These are phyloP conservation scores for Ecdyonurus torrentis DNA, from an alignment of 2,888 invertebrate species.

Conservation along the genomic window DNA sequence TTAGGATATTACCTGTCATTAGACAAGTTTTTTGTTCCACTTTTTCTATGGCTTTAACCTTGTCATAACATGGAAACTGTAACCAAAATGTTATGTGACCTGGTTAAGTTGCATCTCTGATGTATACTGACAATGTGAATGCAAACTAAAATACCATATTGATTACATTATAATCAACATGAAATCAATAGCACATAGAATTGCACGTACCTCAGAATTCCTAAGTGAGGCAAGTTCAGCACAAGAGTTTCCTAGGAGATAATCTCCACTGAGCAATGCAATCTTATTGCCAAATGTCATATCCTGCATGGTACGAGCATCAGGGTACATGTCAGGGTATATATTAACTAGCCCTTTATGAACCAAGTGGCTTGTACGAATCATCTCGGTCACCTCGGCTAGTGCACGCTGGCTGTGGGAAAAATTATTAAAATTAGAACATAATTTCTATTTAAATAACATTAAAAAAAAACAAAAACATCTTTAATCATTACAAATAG, in stretches of 20 bases:
- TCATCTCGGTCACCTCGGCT: slow-evolving; percentile 95
- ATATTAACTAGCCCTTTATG: slow-evolving; percentile 79
- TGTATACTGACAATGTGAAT: no score
- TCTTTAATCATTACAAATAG: background rate
- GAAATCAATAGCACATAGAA: no score
- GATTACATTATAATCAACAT: no score
- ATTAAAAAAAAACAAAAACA: background rate
- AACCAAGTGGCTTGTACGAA: slow-evolving; percentile 78
- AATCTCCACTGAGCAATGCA: slow-evolving; percentile 82
- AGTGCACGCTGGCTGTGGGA: slow-evolving; percentile 56
- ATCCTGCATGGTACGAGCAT: slow-evolving; percentile 45
- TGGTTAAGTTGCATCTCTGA: no score
- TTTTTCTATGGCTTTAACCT: no score
- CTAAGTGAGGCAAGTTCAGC: slow-evolving; percentile 66
- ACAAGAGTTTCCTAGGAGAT: slow-evolving; percentile 74
- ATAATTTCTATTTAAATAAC: background rate
- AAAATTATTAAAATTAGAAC: slow-evolving; percentile 2
- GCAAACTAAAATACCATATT: no score
- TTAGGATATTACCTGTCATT: no score
- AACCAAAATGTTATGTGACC: no score
- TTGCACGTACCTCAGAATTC: slow-evolving; percentile 29
- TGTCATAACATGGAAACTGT: no score
- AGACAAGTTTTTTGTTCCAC: no score
- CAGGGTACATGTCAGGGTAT: slow-evolving; percentile 38
- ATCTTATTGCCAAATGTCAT: slow-evolving; percentile 94